Percentiles rank a stretch among this genome's conserved stretches.
Evolutionary conservation across 2,888 invertebrate species (phyloP).

Genomic region (Apocheima hispidaria): DNA sequence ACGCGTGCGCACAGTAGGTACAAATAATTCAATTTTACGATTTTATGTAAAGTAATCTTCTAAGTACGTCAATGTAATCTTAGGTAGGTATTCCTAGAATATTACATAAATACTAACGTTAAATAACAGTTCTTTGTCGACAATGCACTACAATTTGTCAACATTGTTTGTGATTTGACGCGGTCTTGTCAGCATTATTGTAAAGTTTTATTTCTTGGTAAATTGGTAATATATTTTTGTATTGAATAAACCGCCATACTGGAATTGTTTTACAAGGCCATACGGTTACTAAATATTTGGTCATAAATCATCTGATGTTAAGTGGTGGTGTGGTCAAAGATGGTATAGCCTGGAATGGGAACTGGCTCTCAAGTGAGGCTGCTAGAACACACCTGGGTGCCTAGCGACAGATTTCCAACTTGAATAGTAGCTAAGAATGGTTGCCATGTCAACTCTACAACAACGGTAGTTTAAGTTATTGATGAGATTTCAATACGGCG

Average conservation of each 20-base stretch:
- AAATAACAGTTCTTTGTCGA: constrained; percentile 18
- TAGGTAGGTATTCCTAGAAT: constrained; percentile 20
- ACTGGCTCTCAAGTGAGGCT: too few species aligned
- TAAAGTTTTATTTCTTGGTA: constrained; percentile 18
- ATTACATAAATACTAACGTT: constrained; percentile 24
- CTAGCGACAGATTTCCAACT: too few species aligned
- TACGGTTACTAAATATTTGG: too few species aligned
- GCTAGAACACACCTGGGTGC: too few species aligned
- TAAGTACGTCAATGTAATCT: constrained; percentile 16
- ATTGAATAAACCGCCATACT: neutral
- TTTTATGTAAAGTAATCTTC: constrained; percentile 12
- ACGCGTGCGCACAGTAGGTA: constrained; percentile 12
- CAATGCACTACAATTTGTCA: constrained; percentile 17
- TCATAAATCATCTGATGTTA: too few species aligned
- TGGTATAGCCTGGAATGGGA: too few species aligned
- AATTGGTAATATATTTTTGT: constrained; percentile 11
- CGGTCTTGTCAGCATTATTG: constrained; percentile 22
- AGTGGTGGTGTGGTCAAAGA: too few species aligned
- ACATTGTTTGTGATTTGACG: constrained; percentile 29
- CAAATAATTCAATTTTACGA: constrained; percentile 11
- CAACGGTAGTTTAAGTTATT: too few species aligned
- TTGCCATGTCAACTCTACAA: too few species aligned
- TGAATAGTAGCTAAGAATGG: too few species aligned
- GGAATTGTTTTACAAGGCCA: neutral
- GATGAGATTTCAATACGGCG: too few species aligned